A percentile compares a stretch with the other conserved stretches of the same genome.
Evolutionary conservation across 2,797 vertebrate genomes (phyloP).

Genomic region (Chelmon rostratus): DNA sequence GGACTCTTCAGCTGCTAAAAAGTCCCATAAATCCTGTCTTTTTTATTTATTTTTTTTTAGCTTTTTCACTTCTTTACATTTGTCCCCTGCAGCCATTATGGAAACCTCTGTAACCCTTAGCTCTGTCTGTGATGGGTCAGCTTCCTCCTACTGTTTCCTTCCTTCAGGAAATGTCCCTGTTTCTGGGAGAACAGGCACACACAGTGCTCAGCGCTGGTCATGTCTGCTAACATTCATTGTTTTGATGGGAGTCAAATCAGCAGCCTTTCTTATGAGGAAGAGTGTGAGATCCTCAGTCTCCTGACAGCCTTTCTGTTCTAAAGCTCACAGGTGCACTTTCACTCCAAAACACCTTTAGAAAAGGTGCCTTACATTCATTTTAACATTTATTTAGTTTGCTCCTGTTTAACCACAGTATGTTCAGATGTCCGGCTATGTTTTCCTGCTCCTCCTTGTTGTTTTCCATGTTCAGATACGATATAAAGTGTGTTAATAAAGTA

Average conservation of each 20-base stretch:
- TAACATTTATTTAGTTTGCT: too few relatives aligned
- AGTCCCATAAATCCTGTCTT: background rate
- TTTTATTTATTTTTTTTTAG: background rate
- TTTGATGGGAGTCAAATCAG: constrained; percentile 9
- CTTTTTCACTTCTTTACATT: background rate
- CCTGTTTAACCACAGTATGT: too few relatives aligned
- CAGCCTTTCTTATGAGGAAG: constrained; percentile 1
- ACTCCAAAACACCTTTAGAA: too few relatives aligned
- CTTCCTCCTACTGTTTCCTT: background rate
- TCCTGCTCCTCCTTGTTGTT: background rate
- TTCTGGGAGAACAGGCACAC: background rate
- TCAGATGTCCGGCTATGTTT: too few relatives aligned
- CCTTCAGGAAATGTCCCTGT: background rate
- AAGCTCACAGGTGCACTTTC: constrained; percentile 8
- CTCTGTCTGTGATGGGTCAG: background rate
- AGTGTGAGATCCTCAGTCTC: background rate
- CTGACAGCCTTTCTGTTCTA: background rate
- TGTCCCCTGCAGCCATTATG: too few relatives aligned
- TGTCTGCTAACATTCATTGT: background rate
- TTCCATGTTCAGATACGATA: background rate
- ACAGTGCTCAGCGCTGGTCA: background rate
- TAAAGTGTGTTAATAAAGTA: background rate
- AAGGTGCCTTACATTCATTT: too few relatives aligned
- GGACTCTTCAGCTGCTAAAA: background rate
- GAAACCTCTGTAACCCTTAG: background rate